A percentile compares a stretch with the other conserved stretches of the same genome.
These are phyloP conservation scores for Whitmania pigra DNA, from an alignment of 1,140 invertebrate species.

Conservation along the genomic window DNA sequence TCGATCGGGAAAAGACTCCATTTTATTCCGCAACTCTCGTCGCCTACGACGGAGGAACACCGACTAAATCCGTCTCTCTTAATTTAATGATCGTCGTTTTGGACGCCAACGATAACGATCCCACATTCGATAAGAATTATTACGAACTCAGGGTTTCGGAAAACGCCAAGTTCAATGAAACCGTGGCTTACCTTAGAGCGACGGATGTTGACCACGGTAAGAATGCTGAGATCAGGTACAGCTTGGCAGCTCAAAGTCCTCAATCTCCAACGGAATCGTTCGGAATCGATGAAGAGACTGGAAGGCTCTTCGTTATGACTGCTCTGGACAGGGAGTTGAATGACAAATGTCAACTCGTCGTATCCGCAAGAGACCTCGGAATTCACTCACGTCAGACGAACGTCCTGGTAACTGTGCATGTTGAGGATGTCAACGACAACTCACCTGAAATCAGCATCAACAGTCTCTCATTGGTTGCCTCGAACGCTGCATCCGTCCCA, in stretches of 20 bases:
- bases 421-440: constrained; percentile 69
- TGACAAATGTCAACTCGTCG: neutral
- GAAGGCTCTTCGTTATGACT: constrained; percentile 50
- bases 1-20: constrained; percentile 11
- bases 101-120: constrained; percentile 18
- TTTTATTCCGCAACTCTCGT: neutral
- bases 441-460: constrained; percentile 43
- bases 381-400: neutral
- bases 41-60: constrained; percentile 4
- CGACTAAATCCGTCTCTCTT: neutral
- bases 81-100: neutral
- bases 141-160: constrained; percentile 3
- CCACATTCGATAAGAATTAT: constrained; percentile 4
- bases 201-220: constrained; percentile 18
- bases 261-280: neutral
- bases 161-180: constrained; percentile 62
- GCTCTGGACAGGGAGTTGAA: constrained; percentile 34
- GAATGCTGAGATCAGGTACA: constrained; percentile 18
- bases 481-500: constrained; percentile 50
- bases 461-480: constrained; percentile 38
- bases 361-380: neutral
- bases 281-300: constrained; percentile 55
- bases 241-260: neutral
- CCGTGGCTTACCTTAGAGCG: constrained; percentile 45
- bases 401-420: constrained; percentile 48